Conservation (phyloP, 2,113 vertebrate genomes). For the Cheirogaleus medius region DNA sequence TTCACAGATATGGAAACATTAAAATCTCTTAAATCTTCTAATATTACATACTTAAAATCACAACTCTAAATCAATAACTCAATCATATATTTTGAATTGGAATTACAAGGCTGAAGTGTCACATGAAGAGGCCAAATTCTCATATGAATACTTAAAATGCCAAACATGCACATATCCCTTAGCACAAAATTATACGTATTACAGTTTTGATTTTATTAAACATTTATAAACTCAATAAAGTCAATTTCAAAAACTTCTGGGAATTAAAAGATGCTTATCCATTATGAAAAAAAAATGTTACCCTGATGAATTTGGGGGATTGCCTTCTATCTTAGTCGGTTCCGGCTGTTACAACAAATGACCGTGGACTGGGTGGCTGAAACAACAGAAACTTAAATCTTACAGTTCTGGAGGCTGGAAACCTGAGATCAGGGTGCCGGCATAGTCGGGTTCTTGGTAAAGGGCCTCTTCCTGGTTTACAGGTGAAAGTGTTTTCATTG, state of each 20-base stretch:
- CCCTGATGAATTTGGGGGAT: neutral
- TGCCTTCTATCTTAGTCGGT: neutral
- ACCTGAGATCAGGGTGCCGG: neutral
- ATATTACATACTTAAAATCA: neutral
- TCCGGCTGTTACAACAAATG: neutral
- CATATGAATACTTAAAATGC: neutral
- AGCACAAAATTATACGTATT: neutral
- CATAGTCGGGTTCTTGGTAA: neutral
- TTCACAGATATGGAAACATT: neutral
- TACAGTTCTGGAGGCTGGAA: neutral
- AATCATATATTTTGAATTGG: slow-evolving; percentile 14
- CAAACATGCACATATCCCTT: neutral
- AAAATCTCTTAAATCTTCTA: slow-evolving; percentile 32
- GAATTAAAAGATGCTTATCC: neutral
- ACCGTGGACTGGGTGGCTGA: neutral
- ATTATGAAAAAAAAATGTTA: neutral
- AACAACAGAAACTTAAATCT: neutral
- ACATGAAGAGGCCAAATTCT: neutral
- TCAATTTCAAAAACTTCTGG: neutral
- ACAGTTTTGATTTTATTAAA: slow-evolving; percentile 20
- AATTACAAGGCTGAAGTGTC: neutral
- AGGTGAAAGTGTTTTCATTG: neutral
- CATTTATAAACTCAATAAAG: neutral
- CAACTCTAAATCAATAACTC: neutral
- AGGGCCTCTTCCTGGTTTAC: neutral